Evolutionary conservation across 64 coral and sea anemone genomes (phyloP), one percentile per base, ranked within the genome.

Genomic region (Orbicella faveolata): DNA sequence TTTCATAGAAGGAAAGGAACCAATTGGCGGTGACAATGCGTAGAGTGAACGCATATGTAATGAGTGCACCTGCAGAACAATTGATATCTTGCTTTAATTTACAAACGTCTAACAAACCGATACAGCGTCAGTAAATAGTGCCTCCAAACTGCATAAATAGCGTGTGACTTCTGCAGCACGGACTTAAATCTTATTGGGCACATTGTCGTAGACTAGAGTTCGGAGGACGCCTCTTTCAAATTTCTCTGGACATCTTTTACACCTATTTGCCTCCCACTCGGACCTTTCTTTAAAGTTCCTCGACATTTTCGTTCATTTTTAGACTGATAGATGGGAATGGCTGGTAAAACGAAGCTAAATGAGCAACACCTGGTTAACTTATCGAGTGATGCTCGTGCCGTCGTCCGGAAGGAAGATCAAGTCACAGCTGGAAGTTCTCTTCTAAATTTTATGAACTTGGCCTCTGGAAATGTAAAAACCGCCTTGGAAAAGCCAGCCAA

Each of bases 401-500:
- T 63, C 63, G 75, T 65, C 78, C 90, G 77, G 75, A 91, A 94
- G 34, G 87, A 88, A 65, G 92, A 98, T 63, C 89, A 92, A 33
- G 77, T 89, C 14, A 93, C 83, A 61, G 88, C 91, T 15, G 97
- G 94, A 62, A 93, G 93, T 93, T 90, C 93, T 6, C 92, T 99
- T 76, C 79, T 99, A 12, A 96, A 75, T 36, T 99, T 99, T 51
- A 99, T 99, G 97, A 99, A 92, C 73, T 81, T 93, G 63, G 97
- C 97, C 8, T 96, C 97, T 9, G 94, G 91, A 20, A 99, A 94
- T 88, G 94, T 99, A 19, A 99, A 99, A 70, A 96, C 88, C 2
- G 97, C 97, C 20, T 79, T 99, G 26, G 97, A 99, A 73, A 99
- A 99, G 75, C 97, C 97, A 35, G 94, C 94, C 52, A 99, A 89